Percentiles rank a stretch among this genome's conserved stretches.
These are phyloP conservation scores for Drosophila emarginata DNA, from an alignment of 2,888 invertebrate genomes.

Conservation along the genomic window DNA sequence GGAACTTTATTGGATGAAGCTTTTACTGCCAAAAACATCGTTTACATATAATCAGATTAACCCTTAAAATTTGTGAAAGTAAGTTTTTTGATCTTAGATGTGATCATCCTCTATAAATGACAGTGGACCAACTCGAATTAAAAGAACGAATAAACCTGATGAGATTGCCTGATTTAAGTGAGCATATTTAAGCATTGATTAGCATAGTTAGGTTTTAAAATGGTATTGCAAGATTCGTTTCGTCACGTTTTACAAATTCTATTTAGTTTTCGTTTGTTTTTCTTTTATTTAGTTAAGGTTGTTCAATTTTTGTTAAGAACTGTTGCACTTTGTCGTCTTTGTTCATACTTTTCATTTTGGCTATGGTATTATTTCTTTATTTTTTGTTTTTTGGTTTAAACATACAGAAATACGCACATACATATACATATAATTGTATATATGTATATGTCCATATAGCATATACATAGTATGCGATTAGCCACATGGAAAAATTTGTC, in stretches of 20 bases:
- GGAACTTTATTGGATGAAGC: too few relatives aligned
- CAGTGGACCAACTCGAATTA: too few relatives aligned
- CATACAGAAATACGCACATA: conserved; percentile 11
- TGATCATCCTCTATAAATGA: too few relatives aligned
- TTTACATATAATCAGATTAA: too few relatives aligned
- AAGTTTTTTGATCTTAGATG: too few relatives aligned
- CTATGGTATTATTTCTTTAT: conserved; percentile 29
- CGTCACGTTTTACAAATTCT: conserved; percentile 70
- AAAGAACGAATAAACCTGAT: neutral
- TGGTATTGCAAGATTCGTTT: conserved; percentile 46
- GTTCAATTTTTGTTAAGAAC: conserved; percentile 48
- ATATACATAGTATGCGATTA: conserved; percentile 39
- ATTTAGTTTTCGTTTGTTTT: conserved; percentile 37
- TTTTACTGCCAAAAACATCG: too few relatives aligned
- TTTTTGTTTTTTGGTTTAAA: neutral
- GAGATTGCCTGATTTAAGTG: neutral
- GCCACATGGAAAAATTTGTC: conserved; percentile 75
- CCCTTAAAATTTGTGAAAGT: too few relatives aligned
- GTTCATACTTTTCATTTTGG: conserved; percentile 15
- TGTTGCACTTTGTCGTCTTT: conserved; percentile 25
- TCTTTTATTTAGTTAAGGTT: conserved; percentile 28
- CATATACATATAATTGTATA: neutral
- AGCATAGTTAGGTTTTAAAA: conserved; percentile 7
- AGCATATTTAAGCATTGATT: conserved; percentile 3
- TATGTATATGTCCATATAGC: neutral